Evolutionary conservation across 2,888 invertebrate species (phyloP), one percentile per base, ranked within the genome.

Genomic region (Agrochola macilenta): DNA sequence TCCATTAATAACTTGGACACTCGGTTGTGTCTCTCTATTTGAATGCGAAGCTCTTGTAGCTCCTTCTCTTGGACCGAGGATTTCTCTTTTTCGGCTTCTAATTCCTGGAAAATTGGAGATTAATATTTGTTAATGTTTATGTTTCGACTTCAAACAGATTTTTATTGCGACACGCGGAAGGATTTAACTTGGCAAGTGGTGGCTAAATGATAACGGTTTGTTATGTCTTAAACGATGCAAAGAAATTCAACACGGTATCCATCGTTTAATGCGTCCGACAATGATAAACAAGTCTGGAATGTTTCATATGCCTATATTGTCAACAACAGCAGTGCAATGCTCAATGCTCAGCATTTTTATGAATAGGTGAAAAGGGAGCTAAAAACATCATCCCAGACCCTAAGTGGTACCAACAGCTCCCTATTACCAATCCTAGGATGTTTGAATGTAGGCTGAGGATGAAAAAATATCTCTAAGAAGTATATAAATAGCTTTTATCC

Each of bases 1-100:
- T 97, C 97, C 87, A 97, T 97, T 66, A 98, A 96, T 91, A 98
- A 94, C 87, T 97, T 97, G 43, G 98, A 97, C 49, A 98, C 97
- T 20, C 97, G 95, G 88, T 97, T 95, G 92, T 98, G 97, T 73
- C 98, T 97, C 89, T 98, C 97, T 86, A 97, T 95, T 87, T 97
- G 97, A 5, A 92, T 93, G 65, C 95, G 90, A 11, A 97, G 86
- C 74, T 97, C 97, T 17, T 92, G 88, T 9, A 97, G 89, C 91
- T 98, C 97, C 60, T 97, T 96, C 89, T 97, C 97, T 74, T 97
- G 93, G 20, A 95, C 90, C 5, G 94, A 88, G 43, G 94, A 94
- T 84, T 93, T 95, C 83, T 96, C 95, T 76, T 94, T 94, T 87
- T 97, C 97, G 1, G 89, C 84, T 86, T 97, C 97, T 49, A 97